Evolutionary conservation across 2,797 vertebrate species (phyloP), one percentile per base, ranked within the genome.

Genomic region (Enteromius treurensis): DNA sequence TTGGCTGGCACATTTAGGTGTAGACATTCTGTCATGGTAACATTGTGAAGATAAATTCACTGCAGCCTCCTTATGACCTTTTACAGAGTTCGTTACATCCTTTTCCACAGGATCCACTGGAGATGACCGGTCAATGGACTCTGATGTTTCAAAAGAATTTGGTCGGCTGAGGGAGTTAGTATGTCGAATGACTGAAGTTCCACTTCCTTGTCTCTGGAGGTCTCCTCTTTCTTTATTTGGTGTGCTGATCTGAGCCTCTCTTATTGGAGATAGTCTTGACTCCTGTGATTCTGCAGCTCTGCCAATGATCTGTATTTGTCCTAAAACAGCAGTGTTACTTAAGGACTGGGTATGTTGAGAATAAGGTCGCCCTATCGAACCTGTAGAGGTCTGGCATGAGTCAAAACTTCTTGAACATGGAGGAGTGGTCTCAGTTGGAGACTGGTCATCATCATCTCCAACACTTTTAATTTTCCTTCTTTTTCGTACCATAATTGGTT

Each of bases 391-490:
- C 86, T 95, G 95, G 58, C 91, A 90, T 2, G 89, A 89, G 86
- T 96, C 96, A 1, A 94, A 89, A 85, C 91, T 96, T 85, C 96
- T 96, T 0, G 93, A 95, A 60, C 93, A 94, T 47, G 95, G 93
- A 51, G 93, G 40, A 17, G 88, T 95, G 0, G 90, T 93, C 88
- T 98, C 97, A 3, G 94, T 97, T 79, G 96, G 96, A 80, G 96
- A 97, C 11, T 96, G 94, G 73, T 99, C 98, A 0, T 99, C 98
- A 3, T 99, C 98, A 85, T 99, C 98, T 0, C 98, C 98, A 21
- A 98, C 97, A 49, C 98, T 99, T 91, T 99, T 99, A 96, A 99
- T 98, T 92, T 97, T 99, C 88, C 97, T 96, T 89, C 98, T 95
- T 92, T 99, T 99, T 81, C 98, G 95, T 81, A 99, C 94, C 76